A percentile compares a stretch with the other conserved stretches of the same genome.
These are phyloP conservation scores for Oscheius sp. DNA, from an alignment of 1,140 invertebrate species.

Conservation along the genomic window DNA sequence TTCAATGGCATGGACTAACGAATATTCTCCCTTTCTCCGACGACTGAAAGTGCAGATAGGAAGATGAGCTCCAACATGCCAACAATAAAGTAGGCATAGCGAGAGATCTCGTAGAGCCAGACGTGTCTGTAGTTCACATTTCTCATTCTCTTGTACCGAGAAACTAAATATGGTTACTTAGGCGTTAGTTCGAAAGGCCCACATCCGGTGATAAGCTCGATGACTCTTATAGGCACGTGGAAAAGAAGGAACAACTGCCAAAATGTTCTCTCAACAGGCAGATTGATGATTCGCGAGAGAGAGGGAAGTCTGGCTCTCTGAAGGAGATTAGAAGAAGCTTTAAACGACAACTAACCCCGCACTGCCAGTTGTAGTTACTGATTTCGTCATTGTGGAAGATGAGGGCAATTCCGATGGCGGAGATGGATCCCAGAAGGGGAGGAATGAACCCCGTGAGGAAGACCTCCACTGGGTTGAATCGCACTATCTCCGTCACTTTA, in stretches of 20 bases:
- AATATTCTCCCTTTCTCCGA: conserved; percentile 43
- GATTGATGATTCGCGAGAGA: conserved; percentile 43
- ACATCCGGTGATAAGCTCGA: conserved; percentile 44
- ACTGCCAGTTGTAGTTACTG: conserved; percentile 60
- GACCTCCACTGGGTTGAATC: conserved; percentile 46
- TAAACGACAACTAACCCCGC: conserved; percentile 46
- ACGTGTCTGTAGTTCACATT: conserved; percentile 39
- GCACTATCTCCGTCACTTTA: conserved; percentile 32
- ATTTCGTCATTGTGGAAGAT: conserved; percentile 60
- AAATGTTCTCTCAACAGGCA: conserved; percentile 42
- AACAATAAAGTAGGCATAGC: conserved; percentile 35
- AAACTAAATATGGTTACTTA: conserved; percentile 21
- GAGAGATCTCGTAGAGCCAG: conserved; percentile 36
- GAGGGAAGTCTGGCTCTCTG: conserved; percentile 43
- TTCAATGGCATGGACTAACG: conserved; percentile 6
- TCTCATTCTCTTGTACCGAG: conserved; percentile 39
- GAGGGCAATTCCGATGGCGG: conserved; percentile 56
- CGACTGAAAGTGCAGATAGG: conserved; percentile 38
- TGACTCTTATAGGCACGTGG: conserved; percentile 42
- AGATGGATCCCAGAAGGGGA: conserved; percentile 56
- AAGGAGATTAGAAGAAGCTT: neutral
- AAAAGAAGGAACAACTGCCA: conserved; percentile 45
- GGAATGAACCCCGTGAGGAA: conserved; percentile 58
- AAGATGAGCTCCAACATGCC: conserved; percentile 36
- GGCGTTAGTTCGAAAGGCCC: conserved; percentile 7